Evolutionary conservation across 1,140 invertebrate genomes (phyloP), one percentile per base, ranked within the genome.

Genomic region (Uloborus diversus): DNA sequence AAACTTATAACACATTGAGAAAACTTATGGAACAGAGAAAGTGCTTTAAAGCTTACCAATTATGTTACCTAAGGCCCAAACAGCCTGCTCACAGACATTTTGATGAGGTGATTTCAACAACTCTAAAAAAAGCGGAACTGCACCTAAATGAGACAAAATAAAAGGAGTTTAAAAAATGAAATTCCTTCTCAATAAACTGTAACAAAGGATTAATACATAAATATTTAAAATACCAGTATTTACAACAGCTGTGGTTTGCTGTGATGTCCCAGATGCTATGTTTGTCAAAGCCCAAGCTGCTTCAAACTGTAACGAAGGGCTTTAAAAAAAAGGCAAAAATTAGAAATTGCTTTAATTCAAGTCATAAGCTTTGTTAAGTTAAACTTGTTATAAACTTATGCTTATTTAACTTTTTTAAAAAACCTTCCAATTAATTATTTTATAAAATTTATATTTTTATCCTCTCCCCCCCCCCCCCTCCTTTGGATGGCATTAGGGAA

Each of bases 261-360:
- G 90, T 13, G 95, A 93, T 5, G 93, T 96, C 14, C 97, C 97
- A 0, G 96, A 98, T 13, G 98, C 97, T 82, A 99, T 96, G 85
- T 99, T 99, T 35, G 98, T 99, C 25, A 99, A 86, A 1, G 96
- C 96, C 98, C 98, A 99, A 1, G 97, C 94, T 30, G 97, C 93
- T 88, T 99, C 98, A 89, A 99, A 99, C 86, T 99, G 97, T 11
- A 99, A 87, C 62, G 91, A 89, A n/a, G 93, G 88, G 83, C 95
- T 96, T 65, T 84, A 57, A 76, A 56, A 80, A 61, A 47, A 37
- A 27, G 33, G 11, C 7, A 9, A 9, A 65, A 32, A 11, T 37
- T 20, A 37, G 20, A 56, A 20, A 1, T 9, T 17, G 1, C n/a
- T 7, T 11, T 56, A 17, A 56, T n/a, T n/a, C n/a, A n/a, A n/a